phyloP scores from a whole-genome alignment of 2,113 vertebrate genomes.

The Eulacestoma nigropectus region DNA sequence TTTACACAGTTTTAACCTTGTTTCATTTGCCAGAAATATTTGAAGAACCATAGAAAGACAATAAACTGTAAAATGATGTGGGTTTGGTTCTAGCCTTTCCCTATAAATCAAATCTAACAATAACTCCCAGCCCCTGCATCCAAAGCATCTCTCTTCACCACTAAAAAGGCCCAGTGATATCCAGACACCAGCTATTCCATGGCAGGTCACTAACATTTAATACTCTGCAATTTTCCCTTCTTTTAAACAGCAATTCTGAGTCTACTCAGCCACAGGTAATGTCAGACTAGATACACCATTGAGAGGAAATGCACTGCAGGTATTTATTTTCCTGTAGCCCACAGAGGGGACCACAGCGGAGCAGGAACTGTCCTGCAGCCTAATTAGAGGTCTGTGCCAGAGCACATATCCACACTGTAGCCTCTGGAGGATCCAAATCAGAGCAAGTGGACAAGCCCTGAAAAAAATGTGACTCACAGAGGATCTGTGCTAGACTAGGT shows the following conservation, averaged over 20 bases:
- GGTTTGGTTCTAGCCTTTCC: not conserved
- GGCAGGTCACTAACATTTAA: not conserved
- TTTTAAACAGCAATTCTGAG: not conserved
- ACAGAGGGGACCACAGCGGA: rapidly evolving
- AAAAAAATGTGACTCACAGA: not conserved
- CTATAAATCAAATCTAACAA: not conserved
- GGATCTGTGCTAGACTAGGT: not conserved
- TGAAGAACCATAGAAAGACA: not conserved
- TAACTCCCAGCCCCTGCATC: not conserved
- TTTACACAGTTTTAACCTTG: not conserved
- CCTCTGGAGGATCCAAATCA: not conserved
- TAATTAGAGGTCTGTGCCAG: not conserved
- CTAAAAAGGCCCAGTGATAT: not conserved
- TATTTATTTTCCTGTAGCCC: not conserved
- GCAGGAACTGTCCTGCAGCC: not conserved
- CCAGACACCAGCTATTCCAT: not conserved
- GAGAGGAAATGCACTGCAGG: not conserved
- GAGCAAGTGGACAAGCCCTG: not conserved
- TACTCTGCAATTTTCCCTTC: not conserved
- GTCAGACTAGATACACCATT: not conserved
- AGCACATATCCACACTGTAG: not conserved
- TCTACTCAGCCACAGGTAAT: not conserved
- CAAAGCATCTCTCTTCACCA: not conserved
- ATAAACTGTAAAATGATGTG: not conserved
- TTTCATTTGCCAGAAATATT: not conserved